These are phyloP conservation scores for Digitonthophagus gazella DNA, from an alignment of 2,888 invertebrate species.

Conservation along the genomic window DNA sequence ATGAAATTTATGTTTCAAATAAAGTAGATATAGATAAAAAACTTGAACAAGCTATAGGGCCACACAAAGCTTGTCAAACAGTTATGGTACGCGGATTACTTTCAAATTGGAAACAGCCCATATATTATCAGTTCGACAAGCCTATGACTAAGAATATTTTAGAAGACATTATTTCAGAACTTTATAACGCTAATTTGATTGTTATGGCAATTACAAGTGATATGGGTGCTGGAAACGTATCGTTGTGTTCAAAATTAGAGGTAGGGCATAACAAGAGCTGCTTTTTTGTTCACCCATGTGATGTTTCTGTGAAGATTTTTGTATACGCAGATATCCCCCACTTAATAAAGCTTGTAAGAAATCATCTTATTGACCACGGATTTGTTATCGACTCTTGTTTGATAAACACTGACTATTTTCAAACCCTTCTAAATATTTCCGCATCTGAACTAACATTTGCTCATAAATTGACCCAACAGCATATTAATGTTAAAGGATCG, in stretches of 20 bases:
- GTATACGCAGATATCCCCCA: constrained; percentile 31
- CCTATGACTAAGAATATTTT: constrained; percentile 22
- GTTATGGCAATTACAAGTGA: constrained; percentile 25
- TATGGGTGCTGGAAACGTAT: constrained; percentile 21
- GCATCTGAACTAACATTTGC: constrained; percentile 30
- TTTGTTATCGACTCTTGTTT: constrained; percentile 21
- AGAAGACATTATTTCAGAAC: constrained; percentile 14
- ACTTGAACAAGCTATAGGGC: constrained; percentile 33
- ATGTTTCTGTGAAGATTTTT: constrained; percentile 25
- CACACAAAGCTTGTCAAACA: constrained; percentile 34
- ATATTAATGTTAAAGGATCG: constrained; percentile 32
- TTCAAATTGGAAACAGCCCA: constrained; percentile 23
- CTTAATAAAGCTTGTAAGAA: constrained; percentile 28
- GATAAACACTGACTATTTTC: constrained; percentile 18
- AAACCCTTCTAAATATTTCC: constrained; percentile 3
- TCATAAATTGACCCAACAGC: constrained; percentile 31
- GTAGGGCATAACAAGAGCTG: constrained; percentile 25
- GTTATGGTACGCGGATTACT: constrained; percentile 29
- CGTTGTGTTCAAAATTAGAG: constrained; percentile 23
- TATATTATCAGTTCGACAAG: constrained; percentile 23
- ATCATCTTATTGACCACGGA: constrained; percentile 30
- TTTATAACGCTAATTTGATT: constrained; percentile 21
- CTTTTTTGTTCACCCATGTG: constrained; percentile 16
- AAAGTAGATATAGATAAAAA: constrained; percentile 34
- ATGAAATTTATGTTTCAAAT: constrained; percentile 33